Base-by-base conservation (phyloP, 2,888 invertebrate species). In the Cataglyphis albicans region DNA sequence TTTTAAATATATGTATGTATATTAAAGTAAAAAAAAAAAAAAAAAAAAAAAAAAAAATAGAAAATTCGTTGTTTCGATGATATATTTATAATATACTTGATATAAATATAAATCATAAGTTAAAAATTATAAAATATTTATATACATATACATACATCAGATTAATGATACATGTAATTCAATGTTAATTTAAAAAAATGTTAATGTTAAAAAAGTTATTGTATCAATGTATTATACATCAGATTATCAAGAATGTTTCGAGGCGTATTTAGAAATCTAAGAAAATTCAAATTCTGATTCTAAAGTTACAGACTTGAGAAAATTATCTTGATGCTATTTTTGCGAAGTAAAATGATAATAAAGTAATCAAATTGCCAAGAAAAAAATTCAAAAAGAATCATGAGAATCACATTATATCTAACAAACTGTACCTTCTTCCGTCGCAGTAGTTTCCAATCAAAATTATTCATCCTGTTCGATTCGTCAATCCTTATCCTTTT, bases 361-460 rank as follows among this genome's bases (percentile, higher is more conserved):
- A 48, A 73, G 25, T 38, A 25, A 35, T 21, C 21, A 21, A 35
- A 25, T 72, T 35, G 1, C 1, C 29, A 5, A 55, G 9, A 63
- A 78, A 67, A 80, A 75, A 84, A 82, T 82, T 81, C 63, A 75
- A 64, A 81, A 84, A 84, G 67, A 82, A 87, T 84, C 86, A 75
- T 61, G 78, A 68, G 72, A 82, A 72, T 64, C n/a, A 18, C 6
- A 84, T 83, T 83, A 84, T 73, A n/a, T 21, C 29, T 35, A 41
- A 74, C 57, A 76, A 72, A 65, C 44, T 84, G 73, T 93, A 94
- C 94, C 94, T 94, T 94, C 90, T 94, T 94, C 90, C 94, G 93
- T 88, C 94, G 93, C 85, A 94, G 90, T 88, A 94, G 91, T 89
- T 93, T 94, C 94, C 94, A 94, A 90, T 94, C 94, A 89, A 94